These are phyloP conservation scores for Pristionchus exspectatus DNA, from an alignment of 2,888 invertebrate genomes.

Conservation along the genomic window DNA sequence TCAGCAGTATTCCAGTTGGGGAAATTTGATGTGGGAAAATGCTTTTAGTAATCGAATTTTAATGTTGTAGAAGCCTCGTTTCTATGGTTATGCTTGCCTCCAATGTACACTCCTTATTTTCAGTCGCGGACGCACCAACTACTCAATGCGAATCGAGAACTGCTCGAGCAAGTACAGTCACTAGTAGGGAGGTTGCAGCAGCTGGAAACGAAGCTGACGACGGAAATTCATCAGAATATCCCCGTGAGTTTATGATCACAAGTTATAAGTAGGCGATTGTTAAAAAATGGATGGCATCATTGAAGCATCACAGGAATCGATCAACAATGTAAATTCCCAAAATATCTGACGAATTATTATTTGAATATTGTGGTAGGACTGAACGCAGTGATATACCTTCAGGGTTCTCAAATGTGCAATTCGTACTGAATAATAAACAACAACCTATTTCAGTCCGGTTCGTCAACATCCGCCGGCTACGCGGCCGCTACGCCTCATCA, in stretches of 20 bases:
- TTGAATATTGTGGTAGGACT: too few relatives aligned
- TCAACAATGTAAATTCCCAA: background rate
- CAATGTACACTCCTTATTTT: background rate
- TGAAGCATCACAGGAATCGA: background rate
- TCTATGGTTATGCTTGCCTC: background rate
- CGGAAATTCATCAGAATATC: slow-evolving; percentile 71
- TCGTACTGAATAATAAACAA: background rate
- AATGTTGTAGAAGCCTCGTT: too few relatives aligned
- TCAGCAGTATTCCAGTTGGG: too few relatives aligned
- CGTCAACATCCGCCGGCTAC: background rate
- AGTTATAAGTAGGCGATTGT: too few relatives aligned
- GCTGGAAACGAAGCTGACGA: slow-evolving; percentile 83
- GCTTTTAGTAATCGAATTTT: too few relatives aligned
- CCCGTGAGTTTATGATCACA: slow-evolving; percentile 37
- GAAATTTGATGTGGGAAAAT: too few relatives aligned
- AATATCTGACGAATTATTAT: too few relatives aligned
- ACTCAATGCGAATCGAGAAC: slow-evolving; percentile 93
- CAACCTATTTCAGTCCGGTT: background rate
- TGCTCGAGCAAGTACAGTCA: slow-evolving; percentile 91
- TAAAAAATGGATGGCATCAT: background rate
- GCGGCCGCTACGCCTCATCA: background rate
- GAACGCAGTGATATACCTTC: too few relatives aligned
- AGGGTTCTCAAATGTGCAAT: too few relatives aligned
- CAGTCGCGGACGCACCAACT: slow-evolving; percentile 93
- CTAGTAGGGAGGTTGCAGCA: slow-evolving; percentile 92